Evolutionary conservation across 1,140 invertebrate species (phyloP).

Genomic region (Drosophila murphyi): DNA sequence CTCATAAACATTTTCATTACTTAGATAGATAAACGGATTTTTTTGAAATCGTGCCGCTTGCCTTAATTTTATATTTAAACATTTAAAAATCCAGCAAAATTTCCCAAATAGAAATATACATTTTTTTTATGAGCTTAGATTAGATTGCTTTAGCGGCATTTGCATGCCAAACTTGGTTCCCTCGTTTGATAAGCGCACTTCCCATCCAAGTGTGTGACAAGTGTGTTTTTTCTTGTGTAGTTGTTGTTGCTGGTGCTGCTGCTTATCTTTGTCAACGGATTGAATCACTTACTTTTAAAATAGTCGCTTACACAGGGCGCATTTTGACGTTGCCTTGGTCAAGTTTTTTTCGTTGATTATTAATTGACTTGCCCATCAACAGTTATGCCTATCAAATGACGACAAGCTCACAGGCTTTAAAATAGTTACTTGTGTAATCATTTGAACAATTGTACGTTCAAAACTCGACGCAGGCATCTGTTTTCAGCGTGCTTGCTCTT

Average conservation of each 20-base stretch:
- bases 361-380: conserved; percentile 14
- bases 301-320: conserved; percentile 42
- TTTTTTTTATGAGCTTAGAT: conserved; percentile 7
- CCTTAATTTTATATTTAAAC: conserved; percentile 6
- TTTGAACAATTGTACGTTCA: not conserved
- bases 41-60: conserved; percentile 19
- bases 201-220: not conserved
- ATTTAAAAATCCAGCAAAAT: not conserved
- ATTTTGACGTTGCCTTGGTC: conserved; percentile 32
- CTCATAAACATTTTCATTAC: conserved; percentile 4
- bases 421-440: conserved; percentile 36
- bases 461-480: conserved; percentile 4
- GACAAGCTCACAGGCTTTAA: conserved; percentile 24
- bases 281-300: conserved; percentile 44
- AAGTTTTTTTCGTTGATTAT: conserved; percentile 28
- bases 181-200: conserved; percentile 8
- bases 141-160: conserved; percentile 32
- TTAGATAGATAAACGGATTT: not conserved
- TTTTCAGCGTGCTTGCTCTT: not conserved
- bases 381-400: conserved; percentile 7
- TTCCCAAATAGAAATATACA: not conserved
- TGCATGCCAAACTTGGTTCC: conserved; percentile 12
- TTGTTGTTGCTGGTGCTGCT: not conserved
- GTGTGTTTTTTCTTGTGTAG: not conserved
- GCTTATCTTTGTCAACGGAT: conserved; percentile 30